phyloP scores from a whole-genome alignment of 2,113 vertebrate species.

The Microtus montanus region DNA sequence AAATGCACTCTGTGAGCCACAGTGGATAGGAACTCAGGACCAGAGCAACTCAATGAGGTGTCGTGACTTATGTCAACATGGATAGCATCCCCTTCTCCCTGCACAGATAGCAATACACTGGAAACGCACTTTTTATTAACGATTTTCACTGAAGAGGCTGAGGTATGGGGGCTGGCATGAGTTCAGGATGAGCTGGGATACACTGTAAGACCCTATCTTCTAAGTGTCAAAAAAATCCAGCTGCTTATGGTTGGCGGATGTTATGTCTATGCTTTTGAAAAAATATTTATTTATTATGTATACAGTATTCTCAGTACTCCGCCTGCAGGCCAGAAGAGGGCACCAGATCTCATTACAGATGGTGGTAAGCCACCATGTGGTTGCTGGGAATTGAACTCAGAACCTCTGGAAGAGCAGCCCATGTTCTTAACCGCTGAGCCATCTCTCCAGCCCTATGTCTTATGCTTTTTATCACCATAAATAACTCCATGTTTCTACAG shows the following conservation, averaged over 20 bases:
- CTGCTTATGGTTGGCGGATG: neutral
- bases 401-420: no score
- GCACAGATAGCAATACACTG: neutral
- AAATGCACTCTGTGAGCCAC: neutral
- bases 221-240: neutral
- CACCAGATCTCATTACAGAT: no score
- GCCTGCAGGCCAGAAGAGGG: no score
- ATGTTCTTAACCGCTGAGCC: no score
- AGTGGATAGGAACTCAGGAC: neutral
- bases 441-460: neutral
- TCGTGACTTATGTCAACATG: neutral
- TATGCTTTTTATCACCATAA: neutral
- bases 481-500: neutral
- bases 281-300: no score
- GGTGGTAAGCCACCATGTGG: no score
- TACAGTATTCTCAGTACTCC: no score
- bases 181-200: neutral
- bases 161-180: neutral
- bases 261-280: neutral
- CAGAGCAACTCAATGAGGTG: neutral
- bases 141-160: neutral
- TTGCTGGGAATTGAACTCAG: no score
- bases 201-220: neutral
- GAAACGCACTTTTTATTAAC: neutral
- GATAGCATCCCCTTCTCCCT: neutral